Evolutionary conservation across 2,888 invertebrate genomes (phyloP), one percentile per base, ranked within the genome.

Genomic region (Eristalinus sepulchralis): DNA sequence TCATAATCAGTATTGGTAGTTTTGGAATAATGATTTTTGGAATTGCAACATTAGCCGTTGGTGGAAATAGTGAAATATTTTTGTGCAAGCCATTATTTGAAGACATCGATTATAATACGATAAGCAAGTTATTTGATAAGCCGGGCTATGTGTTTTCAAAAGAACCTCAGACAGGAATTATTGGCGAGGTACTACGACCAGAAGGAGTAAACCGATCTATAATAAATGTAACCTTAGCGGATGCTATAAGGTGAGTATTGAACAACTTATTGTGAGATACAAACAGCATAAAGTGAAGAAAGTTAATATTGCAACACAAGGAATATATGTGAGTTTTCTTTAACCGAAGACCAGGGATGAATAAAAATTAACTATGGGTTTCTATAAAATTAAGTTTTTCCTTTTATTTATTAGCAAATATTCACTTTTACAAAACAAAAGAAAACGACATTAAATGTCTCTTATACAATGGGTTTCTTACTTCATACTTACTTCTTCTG

Each of bases 11-110:
- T 75, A 53, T 92, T 39, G 91, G 90, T 81, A 92, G 92, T 88
- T 89, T 93, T 63, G 88, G 89, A 6, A 89, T 93, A 13, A 92
- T 91, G 71, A 63, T 91, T n/a, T 93, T 91, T 60, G 92, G 91
- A 0, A 88, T 92, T 5, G 88, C 91, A 72, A 91, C 92, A 1
- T 80, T 93, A 77, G 90, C 92, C 17, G 88, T 93, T 64, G 93
- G 93, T n/a, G 93, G 93, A 27, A 93, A 93, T 88, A 90, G 91
- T 3, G 92, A 93, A 87, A 90, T 93, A 36, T 94, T 96, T 89
- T 92, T 96, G 0, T 97, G 97, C 89, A 95, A 95, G 76, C 95
- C 96, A 0, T 93, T 97, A 55, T 95, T 96, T 93, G 95, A 95
- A 87, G 92, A 94, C 78, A 95, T 95, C 5, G 89, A 95, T 84